Base-by-base conservation (phyloP, 2,113 vertebrate species). In the Ameiurus melas region DNA sequence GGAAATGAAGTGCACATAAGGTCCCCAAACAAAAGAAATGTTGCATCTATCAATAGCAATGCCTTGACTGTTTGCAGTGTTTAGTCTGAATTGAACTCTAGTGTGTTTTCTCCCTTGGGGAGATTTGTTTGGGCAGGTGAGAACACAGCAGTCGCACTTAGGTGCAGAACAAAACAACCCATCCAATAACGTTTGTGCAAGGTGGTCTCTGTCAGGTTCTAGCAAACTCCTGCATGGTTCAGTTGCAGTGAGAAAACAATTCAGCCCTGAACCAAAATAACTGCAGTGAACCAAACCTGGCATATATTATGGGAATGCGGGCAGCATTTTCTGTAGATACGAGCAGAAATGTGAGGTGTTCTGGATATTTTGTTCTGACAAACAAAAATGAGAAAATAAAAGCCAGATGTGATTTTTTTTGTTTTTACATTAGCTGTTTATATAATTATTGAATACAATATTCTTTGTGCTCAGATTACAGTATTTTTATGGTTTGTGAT, bases 121-220 rank as follows among this genome's bases (percentile, higher is more conserved):
- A 27, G 33, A 43, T 33, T 22, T 82, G 30, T 82, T 82, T 82
- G 80, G 33, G 80, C 80, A 82, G 33, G 55, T 82, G 79, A 39
- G 30, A 60, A 60, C n/a, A 33, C 53, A 22, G 30, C 9, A 14
- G 9, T 39, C 80, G 19, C 55, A 82, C 55, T 81, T 58, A n/a
- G n/a, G 53, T 81, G 53, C 78, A 58, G 53, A 58, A n/a, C 9
- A 12, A 57, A 33, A 22, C 78, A 81, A 33, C 53, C 5, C n/a
- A 1, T 55, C 25, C 22, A 17, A 30, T 8, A 16, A 33, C 16
- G n/a, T 30, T 3, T 33, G 78, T 10, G 16, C 16, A 33, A 30
- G n/a, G 17, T 33, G 78, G 53, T 55, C n/a, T 57, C 47, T 0
- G 51, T 3, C 47, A 80, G 51, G 51, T 55, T 80, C 27, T 19